phyloP scores from a whole-genome alignment of 2,888 invertebrate genomes.

The Thalpophila matura region DNA sequence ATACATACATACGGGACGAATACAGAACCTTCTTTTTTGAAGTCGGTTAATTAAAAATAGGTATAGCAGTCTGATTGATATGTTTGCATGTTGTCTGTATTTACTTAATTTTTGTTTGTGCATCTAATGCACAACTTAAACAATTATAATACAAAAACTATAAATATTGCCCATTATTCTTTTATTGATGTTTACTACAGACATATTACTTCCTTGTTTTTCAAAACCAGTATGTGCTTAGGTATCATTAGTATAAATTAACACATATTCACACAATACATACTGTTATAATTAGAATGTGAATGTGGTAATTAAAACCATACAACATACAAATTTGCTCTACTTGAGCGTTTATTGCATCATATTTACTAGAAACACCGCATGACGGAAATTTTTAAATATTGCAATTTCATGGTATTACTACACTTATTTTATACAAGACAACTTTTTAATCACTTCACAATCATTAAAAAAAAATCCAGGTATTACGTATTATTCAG shows the following conservation, averaged over 20 bases:
- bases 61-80: no score
- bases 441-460: no score
- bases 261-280: conserved; percentile 32
- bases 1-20: no score
- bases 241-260: conserved; percentile 22
- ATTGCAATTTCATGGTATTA: background rate
- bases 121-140: no score
- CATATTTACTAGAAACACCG: conserved; percentile 9
- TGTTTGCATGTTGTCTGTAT: no score
- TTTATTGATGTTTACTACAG: background rate
- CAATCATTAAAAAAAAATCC: no score
- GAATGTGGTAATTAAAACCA: conserved; percentile 42
- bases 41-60: no score
- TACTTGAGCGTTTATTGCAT: conserved; percentile 40
- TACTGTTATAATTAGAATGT: conserved; percentile 46
- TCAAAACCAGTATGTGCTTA: background rate
- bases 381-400: conserved; percentile 7
- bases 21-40: no score
- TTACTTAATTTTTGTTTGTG: no score
- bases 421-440: no score
- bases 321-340: conserved; percentile 31
- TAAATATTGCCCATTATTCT: background rate
- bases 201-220: conserved; percentile 11
- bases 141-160: no score
- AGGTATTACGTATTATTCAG: no score